phyloP scores from a whole-genome alignment of 2,113 vertebrate genomes.

The Salvator merianae region DNA sequence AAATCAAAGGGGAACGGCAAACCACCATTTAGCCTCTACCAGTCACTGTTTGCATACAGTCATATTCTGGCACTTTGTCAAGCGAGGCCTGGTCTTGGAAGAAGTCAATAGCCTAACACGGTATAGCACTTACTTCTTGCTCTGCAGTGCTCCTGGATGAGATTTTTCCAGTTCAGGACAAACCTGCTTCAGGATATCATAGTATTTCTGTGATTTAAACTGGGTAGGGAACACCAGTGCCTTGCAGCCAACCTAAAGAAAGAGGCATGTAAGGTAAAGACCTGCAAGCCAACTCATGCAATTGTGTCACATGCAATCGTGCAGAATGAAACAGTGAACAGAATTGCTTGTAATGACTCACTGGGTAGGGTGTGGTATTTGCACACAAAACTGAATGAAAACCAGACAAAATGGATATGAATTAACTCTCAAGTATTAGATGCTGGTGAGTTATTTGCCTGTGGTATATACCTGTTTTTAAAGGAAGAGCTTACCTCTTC shows the following conservation, averaged over 20 bases:
- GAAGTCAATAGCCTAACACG: neutral
- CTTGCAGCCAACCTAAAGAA: conserved; percentile 86
- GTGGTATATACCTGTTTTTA: neutral
- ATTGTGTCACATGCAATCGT: no score
- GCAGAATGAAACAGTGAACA: neutral
- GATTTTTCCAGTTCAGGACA: conserved; percentile 88
- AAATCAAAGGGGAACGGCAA: no score
- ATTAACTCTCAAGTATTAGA: neutral
- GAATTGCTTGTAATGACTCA: neutral
- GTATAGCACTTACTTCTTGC: conserved; percentile 79
- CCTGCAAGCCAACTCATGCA: accelerated
- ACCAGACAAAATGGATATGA: neutral
- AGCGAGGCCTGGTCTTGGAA: neutral
- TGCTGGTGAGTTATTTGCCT: neutral
- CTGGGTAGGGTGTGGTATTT: accelerated
- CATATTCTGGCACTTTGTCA: neutral
- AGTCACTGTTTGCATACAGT: neutral
- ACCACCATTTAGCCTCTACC: no score
- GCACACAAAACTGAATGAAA: no score
- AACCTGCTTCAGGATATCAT: conserved; percentile 84
- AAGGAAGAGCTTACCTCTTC: no score
- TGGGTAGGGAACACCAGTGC: conserved; percentile 85
- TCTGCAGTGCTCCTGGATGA: conserved; percentile 82
- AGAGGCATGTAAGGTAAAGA: conserved; percentile 27
- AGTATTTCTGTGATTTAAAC: conserved; percentile 90